Evolutionary conservation across 2,113 vertebrate species (phyloP).

Genomic region (Procavia capensis): DNA sequence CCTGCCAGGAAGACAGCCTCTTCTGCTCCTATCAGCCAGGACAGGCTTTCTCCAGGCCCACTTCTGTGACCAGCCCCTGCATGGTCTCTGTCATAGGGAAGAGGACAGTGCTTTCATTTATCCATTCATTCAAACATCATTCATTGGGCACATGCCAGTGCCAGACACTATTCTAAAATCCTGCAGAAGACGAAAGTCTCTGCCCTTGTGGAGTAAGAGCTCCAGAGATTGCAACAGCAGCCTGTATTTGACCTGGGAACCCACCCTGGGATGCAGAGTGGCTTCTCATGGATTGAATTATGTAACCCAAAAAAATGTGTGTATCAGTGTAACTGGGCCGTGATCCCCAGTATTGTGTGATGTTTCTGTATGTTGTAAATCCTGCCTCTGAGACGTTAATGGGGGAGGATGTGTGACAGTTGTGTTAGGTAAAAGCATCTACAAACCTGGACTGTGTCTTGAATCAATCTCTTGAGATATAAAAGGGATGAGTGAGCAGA

Average conservation of each 20-base stretch:
- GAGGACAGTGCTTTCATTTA: background rate
- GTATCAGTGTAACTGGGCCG: no score
- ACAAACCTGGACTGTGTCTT: no score
- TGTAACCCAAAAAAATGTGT: no score
- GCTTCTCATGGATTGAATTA: no score
- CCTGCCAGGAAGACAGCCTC: background rate
- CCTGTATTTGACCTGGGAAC: background rate
- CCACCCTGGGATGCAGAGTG: background rate
- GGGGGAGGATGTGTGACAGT: no score
- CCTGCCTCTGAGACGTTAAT: no score
- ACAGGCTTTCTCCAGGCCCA: background rate
- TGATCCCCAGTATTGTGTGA: no score
- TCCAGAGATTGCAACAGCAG: background rate
- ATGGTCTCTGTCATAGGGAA: background rate
- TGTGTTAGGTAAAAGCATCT: no score
- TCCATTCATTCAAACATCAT: background rate
- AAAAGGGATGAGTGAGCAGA: no score
- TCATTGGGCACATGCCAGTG: background rate
- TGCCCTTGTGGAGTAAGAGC: background rate
- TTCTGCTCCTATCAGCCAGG: background rate
- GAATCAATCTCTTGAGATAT: no score
- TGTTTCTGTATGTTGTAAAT: no score
- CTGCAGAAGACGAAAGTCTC: background rate
- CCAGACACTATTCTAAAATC: background rate
- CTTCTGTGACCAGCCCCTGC: background rate